phyloP scores from a whole-genome alignment of 2,113 vertebrate genomes.

The Pseudolaguvia tuberculata region DNA sequence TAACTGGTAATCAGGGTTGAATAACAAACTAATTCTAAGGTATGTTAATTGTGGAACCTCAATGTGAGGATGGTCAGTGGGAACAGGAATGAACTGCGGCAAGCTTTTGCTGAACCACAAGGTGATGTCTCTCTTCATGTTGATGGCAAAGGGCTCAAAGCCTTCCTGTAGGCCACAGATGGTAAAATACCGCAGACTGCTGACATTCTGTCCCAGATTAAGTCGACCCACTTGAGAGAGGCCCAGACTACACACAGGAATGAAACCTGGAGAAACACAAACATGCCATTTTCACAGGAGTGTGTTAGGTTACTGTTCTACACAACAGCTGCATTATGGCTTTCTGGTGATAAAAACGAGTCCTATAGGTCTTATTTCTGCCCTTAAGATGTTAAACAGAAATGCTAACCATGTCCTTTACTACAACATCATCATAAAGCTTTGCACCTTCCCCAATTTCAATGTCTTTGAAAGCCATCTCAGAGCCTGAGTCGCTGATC shows the following conservation, averaged over 20 bases:
- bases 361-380: neutral
- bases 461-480: slow-evolving; percentile 76
- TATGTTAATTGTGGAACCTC: slow-evolving; percentile 63
- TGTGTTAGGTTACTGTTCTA: neutral
- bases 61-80: slow-evolving; percentile 78
- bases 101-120: slow-evolving; percentile 96
- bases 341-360: neutral
- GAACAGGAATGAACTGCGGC: slow-evolving; percentile 76
- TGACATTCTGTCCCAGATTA: slow-evolving; percentile 88
- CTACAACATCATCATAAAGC: neutral
- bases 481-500: slow-evolving; percentile 89
- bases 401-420: neutral
- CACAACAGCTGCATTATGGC: neutral
- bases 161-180: slow-evolving; percentile 96
- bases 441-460: slow-evolving; percentile 70
- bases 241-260: slow-evolving; percentile 86
- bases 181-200: slow-evolving; percentile 83
- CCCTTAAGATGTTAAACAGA: neutral
- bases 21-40: too few relatives aligned
- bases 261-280: slow-evolving; percentile 60
- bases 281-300: neutral
- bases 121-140: slow-evolving; percentile 88
- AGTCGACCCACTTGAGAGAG: slow-evolving; percentile 81
- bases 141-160: slow-evolving; percentile 91
- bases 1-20: neutral